These are phyloP conservation scores for Rhagologus leucostigma DNA, from an alignment of 2,113 vertebrate genomes.

Conservation along the genomic window DNA sequence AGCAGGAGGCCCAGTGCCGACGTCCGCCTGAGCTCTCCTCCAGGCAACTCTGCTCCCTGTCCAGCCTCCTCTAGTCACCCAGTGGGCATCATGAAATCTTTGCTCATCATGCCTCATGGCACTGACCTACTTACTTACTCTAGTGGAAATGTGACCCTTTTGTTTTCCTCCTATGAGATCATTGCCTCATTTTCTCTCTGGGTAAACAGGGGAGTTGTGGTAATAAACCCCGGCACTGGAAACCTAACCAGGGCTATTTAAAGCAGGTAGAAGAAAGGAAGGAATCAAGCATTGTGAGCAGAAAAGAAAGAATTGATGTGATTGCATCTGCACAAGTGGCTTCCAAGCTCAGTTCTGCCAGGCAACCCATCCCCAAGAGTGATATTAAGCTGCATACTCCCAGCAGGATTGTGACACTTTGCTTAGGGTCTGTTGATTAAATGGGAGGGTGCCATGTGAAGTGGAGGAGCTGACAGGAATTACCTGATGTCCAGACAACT, in stretches of 20 bases:
- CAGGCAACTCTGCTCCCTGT: background rate
- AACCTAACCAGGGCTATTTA: background rate
- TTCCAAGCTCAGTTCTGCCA: background rate
- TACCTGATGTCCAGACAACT: background rate
- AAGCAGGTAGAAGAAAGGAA: background rate
- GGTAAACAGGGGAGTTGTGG: background rate
- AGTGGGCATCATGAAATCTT: background rate
- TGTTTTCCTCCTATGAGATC: slow-evolving; percentile 17
- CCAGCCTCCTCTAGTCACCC: background rate
- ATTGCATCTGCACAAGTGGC: background rate
- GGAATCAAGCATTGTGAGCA: rapidly evolving
- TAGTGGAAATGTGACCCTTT: background rate
- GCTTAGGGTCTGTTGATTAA: background rate
- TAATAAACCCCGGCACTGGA: background rate
- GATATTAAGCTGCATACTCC: background rate
- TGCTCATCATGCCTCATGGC: rapidly evolving
- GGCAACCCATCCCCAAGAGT: background rate
- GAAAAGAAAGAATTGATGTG: background rate
- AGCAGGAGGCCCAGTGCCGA: background rate
- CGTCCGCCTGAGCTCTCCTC: background rate
- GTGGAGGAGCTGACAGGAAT: background rate
- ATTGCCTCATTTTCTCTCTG: slow-evolving; percentile 1
- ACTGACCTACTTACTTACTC: slow-evolving; percentile 29
- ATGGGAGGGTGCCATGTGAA: background rate
- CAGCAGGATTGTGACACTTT: background rate